phyloP scores from a whole-genome alignment of 2,797 vertebrate species.

The Podargus strigoides region DNA sequence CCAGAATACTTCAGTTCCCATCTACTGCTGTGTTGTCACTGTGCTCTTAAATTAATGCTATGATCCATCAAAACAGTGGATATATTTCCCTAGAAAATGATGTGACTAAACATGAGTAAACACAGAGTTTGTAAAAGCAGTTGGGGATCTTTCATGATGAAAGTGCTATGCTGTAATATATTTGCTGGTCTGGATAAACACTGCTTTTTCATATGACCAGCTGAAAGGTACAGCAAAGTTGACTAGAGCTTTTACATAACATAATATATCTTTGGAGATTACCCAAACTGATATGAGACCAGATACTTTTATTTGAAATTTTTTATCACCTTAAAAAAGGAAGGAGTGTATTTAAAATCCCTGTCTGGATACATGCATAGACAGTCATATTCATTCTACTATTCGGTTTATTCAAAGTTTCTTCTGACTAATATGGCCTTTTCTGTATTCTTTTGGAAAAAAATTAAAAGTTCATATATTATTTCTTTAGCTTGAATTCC shows the following conservation, averaged over 20 bases:
- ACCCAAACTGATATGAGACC: background rate
- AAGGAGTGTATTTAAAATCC: background rate
- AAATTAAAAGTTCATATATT: background rate
- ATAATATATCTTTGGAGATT: background rate
- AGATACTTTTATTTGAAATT: background rate
- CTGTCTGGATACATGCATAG: background rate
- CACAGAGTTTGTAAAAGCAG: background rate
- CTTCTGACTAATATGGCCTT: background rate
- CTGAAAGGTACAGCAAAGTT: background rate
- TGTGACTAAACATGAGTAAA: background rate
- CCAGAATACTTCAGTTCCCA: background rate
- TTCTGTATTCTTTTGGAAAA: background rate
- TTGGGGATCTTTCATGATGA: background rate
- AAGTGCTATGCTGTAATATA: background rate
- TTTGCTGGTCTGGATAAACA: background rate
- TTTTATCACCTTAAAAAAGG: background rate
- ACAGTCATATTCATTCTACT: background rate
- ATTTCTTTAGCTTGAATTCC: slow-evolving; percentile 23
- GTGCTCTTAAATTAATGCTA: background rate
- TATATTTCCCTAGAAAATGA: background rate
- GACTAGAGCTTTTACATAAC: background rate
- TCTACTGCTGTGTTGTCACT: background rate
- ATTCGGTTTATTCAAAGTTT: background rate
- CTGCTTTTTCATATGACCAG: background rate
- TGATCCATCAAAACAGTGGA: background rate